Conservation (phyloP, 2,888 invertebrate species). For the Anthrax anthrax region DNA sequence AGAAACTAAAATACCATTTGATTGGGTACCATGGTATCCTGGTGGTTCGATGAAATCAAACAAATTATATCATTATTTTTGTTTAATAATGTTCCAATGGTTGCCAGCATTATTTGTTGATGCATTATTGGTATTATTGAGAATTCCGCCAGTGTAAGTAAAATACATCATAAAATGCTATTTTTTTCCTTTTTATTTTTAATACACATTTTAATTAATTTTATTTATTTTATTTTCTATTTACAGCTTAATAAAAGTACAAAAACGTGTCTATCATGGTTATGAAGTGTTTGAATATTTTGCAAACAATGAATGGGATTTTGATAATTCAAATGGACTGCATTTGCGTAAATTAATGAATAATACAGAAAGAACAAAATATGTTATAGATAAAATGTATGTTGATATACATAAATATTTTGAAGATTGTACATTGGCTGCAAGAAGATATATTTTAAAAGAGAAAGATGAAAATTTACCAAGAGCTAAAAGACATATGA, state of each 20-base stretch:
- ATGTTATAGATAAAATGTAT: conserved; percentile 49
- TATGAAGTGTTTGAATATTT: conserved; percentile 85
- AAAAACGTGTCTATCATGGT: conserved; percentile 68
- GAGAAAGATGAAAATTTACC: conserved; percentile 69
- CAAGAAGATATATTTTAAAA: conserved; percentile 66
- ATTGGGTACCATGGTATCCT: conserved; percentile 74
- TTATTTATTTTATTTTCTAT: not conserved
- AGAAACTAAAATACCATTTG: conserved; percentile 66
- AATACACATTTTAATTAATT: no score
- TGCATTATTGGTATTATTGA: conserved; percentile 56
- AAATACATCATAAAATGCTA: not conserved
- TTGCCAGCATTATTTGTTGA: conserved; percentile 82
- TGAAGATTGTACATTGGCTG: conserved; percentile 64
- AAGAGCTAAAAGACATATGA: conserved; percentile 64
- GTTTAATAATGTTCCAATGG: conserved; percentile 76
- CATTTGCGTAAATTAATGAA: conserved; percentile 46
- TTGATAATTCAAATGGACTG: conserved; percentile 54
- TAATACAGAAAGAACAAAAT: conserved; percentile 46
- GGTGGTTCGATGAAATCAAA: conserved; percentile 78
- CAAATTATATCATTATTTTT: conserved; percentile 62
- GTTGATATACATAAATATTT: conserved; percentile 72
- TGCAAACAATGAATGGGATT: conserved; percentile 84
- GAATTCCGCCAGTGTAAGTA: conserved; percentile 77
- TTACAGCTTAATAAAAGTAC: conserved; percentile 63
- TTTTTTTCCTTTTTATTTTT: not conserved